phyloP scores from a whole-genome alignment of 2,797 vertebrate genomes.

The Enteromius thamalakanensis region DNA sequence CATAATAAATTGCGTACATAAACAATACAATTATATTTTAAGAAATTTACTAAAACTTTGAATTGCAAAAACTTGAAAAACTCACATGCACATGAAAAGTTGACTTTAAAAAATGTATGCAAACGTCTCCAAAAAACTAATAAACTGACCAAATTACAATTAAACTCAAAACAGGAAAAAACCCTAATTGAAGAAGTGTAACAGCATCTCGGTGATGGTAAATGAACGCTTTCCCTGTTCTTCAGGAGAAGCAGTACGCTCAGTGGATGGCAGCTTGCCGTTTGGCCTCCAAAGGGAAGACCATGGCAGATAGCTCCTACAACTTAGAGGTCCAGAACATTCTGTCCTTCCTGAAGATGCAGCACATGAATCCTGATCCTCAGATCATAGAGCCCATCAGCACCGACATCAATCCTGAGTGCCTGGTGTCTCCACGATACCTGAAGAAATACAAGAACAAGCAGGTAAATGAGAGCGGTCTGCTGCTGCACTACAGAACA shows the following conservation, averaged over 20 bases:
- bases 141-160: too few species aligned
- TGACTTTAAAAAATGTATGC: background rate
- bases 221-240: background rate
- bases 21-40: too few species aligned
- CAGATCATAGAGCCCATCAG: constrained; percentile 93
- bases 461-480: constrained; percentile 79
- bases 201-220: background rate
- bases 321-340: constrained; percentile 98
- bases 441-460: constrained; percentile 99
- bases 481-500: background rate
- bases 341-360: constrained; percentile 98
- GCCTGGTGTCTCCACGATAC: constrained; percentile 95
- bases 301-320: constrained; percentile 99
- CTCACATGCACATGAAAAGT: too few species aligned
- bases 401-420: constrained; percentile 95
- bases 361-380: constrained; percentile 96
- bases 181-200: background rate
- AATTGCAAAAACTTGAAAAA: too few species aligned
- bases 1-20: too few species aligned
- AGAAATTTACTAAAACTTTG: too few species aligned
- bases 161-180: background rate
- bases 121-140: background rate
- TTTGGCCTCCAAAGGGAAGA: constrained; percentile 97
- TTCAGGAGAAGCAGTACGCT: constrained; percentile 96
- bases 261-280: constrained; percentile 99